phyloP scores from a whole-genome alignment of 2,113 vertebrate genomes.

The Pelmatolapia mariae region DNA sequence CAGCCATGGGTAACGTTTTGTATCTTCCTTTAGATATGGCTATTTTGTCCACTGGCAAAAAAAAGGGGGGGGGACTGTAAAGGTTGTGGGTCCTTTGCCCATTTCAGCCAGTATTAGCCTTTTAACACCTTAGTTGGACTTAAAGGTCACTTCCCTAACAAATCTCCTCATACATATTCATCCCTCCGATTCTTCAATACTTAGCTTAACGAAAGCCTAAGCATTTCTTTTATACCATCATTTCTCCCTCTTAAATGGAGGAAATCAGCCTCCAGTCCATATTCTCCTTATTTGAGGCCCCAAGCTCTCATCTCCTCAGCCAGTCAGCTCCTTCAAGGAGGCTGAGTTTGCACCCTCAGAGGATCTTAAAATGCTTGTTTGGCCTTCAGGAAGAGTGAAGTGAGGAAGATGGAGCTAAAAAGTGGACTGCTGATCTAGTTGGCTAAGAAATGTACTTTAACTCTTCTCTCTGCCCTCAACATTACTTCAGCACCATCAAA shows the following conservation, averaged over 20 bases:
- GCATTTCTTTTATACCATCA: slow-evolving; percentile 29
- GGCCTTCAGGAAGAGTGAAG: slow-evolving; percentile 18
- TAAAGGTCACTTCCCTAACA: slow-evolving; percentile 55
- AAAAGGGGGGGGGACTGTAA: slow-evolving; percentile 5
- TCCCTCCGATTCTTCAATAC: slow-evolving; percentile 1
- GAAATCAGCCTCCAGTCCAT: slow-evolving; percentile 10
- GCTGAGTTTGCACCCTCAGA: slow-evolving; percentile 13
- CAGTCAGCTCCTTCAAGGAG: background rate
- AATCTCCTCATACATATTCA: slow-evolving; percentile 54
- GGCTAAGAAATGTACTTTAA: background rate
- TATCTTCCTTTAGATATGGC: background rate
- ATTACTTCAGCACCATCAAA: slow-evolving; percentile 40
- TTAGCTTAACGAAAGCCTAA: slow-evolving; percentile 26
- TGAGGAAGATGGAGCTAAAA: background rate
- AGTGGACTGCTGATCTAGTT: background rate
- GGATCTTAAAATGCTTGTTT: background rate
- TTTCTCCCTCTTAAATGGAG: slow-evolving; percentile 12
- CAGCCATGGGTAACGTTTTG: background rate
- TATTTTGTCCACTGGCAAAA: background rate
- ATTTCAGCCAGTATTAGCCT: slow-evolving; percentile 19
- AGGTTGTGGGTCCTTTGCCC: background rate
- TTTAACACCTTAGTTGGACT: slow-evolving; percentile 36
- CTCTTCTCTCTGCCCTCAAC: slow-evolving; percentile 7
- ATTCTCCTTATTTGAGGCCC: background rate
- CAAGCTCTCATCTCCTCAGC: background rate